Conservation (phyloP, 2,888 invertebrate genomes). For the Drosophila kanekoi region DNA sequence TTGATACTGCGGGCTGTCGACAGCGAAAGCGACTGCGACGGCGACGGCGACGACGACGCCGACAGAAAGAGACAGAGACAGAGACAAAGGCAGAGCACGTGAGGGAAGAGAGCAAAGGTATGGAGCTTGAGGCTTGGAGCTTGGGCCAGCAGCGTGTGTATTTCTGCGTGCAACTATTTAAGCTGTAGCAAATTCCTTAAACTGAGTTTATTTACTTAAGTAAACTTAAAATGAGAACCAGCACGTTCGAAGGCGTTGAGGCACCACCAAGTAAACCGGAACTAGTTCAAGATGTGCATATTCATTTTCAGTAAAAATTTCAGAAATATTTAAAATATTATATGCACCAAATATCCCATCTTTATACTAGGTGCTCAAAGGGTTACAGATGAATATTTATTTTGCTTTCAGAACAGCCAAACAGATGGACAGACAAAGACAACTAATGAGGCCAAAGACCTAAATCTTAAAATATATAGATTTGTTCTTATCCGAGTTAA, state of each 20-base stretch:
- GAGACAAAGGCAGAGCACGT: background rate
- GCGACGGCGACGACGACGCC: background rate
- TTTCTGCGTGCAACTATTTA: constrained; percentile 15
- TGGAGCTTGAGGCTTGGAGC: too few species aligned
- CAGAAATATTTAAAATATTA: too few species aligned
- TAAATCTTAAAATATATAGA: too few species aligned
- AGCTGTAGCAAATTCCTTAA: constrained; percentile 20
- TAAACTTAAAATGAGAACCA: constrained; percentile 11
- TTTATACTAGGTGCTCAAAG: too few species aligned
- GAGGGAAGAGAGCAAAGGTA: constrained; percentile 3
- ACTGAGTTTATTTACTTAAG: constrained; percentile 12
- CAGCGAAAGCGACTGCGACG: constrained; percentile 25
- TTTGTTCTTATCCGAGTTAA: too few species aligned
- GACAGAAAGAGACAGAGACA: background rate
- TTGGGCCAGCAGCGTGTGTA: background rate
- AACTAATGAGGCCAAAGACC: too few species aligned
- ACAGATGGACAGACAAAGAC: too few species aligned
- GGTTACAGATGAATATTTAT: too few species aligned
- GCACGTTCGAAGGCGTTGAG: background rate
- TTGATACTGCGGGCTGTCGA: constrained; percentile 59
- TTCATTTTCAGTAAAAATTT: too few species aligned
- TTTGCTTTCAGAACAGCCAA: too few species aligned
- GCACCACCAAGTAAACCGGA: constrained; percentile 1
- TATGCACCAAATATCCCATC: too few species aligned
- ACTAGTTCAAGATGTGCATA: constrained; percentile 10